Evolutionary conservation across 2,113 vertebrate genomes (phyloP).

Genomic region (Hassar affinis): DNA sequence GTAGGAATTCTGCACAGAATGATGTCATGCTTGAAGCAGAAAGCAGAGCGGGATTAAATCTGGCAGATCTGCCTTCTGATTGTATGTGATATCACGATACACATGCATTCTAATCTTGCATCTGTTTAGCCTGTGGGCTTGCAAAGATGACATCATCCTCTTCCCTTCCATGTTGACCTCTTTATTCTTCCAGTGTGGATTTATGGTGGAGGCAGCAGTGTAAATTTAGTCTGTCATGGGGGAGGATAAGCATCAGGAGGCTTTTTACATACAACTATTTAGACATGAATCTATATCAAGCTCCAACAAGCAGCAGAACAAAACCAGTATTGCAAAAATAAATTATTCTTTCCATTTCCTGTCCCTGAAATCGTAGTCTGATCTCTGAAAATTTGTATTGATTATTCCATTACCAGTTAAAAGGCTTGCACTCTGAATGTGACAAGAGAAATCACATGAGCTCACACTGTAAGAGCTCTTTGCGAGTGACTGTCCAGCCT

Average conservation of each 20-base stretch:
- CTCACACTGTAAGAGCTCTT: neutral
- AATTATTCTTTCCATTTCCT: neutral
- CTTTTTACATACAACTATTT: neutral
- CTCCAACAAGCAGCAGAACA: neutral
- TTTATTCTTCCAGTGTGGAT: slow-evolving; percentile 35
- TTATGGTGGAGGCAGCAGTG: neutral
- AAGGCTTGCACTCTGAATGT: neutral
- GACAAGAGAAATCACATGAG: neutral
- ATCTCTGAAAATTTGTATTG: neutral
- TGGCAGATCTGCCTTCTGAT: neutral
- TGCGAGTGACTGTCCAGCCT: slow-evolving; percentile 3
- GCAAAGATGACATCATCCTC: slow-evolving; percentile 41
- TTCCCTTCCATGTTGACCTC: slow-evolving; percentile 36
- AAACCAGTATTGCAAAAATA: neutral
- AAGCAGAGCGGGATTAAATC: neutral
- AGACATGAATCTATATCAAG: neutral
- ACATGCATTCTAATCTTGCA: slow-evolving; percentile 44
- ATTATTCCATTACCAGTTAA: neutral
- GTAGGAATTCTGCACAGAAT: neutral
- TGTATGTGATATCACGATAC: slow-evolving; percentile 51
- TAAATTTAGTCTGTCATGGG: neutral
- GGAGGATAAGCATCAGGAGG: neutral
- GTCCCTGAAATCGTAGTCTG: neutral
- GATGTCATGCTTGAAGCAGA: neutral
- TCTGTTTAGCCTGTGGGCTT: slow-evolving; percentile 56